Conservation (phyloP, 2,797 vertebrate species). For the Erpetoichthys calabaricus region DNA sequence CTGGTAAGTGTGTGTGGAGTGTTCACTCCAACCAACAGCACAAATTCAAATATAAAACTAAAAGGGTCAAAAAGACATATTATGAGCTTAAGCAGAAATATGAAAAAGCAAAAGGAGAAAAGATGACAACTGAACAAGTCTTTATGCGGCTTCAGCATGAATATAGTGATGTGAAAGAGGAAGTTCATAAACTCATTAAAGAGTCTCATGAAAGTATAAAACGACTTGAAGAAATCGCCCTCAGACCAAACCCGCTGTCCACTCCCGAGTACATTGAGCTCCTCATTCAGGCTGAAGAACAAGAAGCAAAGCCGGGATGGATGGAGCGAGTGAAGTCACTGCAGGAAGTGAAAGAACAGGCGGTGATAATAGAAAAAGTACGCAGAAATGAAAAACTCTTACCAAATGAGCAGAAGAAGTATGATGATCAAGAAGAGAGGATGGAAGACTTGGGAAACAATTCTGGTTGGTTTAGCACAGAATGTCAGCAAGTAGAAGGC, state of each 20-base stretch:
- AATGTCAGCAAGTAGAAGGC: too few relatives aligned
- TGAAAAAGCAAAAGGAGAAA: constrained; percentile 3
- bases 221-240: constrained; percentile 29
- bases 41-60: constrained; percentile 4
- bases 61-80: constrained; percentile 13
- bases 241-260: constrained; percentile 28
- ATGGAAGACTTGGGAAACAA: too few relatives aligned
- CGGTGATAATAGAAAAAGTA: constrained; percentile 27
- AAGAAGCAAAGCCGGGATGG: constrained; percentile 25
- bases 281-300: constrained; percentile 29
- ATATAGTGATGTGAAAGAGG: not conserved
- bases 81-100: constrained; percentile 20
- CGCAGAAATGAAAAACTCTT: constrained; percentile 6
- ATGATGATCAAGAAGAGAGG: too few relatives aligned
- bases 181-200: not conserved
- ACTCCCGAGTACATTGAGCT: constrained; percentile 34
- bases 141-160: not conserved
- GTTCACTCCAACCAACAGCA: constrained; percentile 17
- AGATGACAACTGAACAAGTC: constrained; percentile 1
- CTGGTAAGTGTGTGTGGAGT: constrained; percentile 13
- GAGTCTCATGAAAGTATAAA: not conserved
- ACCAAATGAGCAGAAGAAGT: too few relatives aligned
- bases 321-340: constrained; percentile 19
- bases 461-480: too few relatives aligned
- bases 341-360: constrained; percentile 16